Evolutionary conservation across 2,113 vertebrate genomes (phyloP), one percentile per base, ranked within the genome.

Genomic region (Toxostoma redivivum): DNA sequence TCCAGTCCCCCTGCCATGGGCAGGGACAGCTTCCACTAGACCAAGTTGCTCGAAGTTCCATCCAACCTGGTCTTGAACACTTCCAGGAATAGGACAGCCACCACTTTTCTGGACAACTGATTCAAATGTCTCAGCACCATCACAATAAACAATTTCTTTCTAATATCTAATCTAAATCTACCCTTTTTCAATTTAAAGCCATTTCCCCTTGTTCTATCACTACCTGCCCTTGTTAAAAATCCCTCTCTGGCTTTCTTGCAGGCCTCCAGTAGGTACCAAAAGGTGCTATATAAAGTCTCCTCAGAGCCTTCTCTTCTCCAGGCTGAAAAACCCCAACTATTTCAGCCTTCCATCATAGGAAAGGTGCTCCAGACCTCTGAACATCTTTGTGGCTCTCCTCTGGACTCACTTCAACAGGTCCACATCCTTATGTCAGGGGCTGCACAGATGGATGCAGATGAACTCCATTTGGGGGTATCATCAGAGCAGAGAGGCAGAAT

Each of bases 361-460:
- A 30, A 44, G 11, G 31, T 50, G 44, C 5, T 51, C 44, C 71
- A 58, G 21, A 35, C 9, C 25, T 50, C 27, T 44, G 31, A 67
- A 21, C 13, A 58, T 44, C 15, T 35, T 51, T 14, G 21, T 17
- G 25, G 31, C 16, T 23, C 21, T 76, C 13, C 62, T 67, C 61
- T 58, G 44, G 37, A 58, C 33, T 40, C 51, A 48, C 12, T 69
- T n/a, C 53, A 37, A 50, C 11, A 44, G 31, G 28, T 37, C 17
- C 21, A 25, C 1, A 1, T 60, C 27, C 31, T 60, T 37, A 12
- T 23, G 33, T 2, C 1, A 3, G 27, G 18, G 5, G 9, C 45
- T 33, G 22, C 27, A 60, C 21, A 51, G 33, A 25, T 22, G 6
- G 27, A 23, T 27, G 24, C 14, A 60, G 33, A 45, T 44, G 33